Percentiles rank a stretch among this genome's conserved stretches.
phyloP scores from a whole-genome alignment of 2,113 vertebrate genomes.

The Ciconia boyciana region DNA sequence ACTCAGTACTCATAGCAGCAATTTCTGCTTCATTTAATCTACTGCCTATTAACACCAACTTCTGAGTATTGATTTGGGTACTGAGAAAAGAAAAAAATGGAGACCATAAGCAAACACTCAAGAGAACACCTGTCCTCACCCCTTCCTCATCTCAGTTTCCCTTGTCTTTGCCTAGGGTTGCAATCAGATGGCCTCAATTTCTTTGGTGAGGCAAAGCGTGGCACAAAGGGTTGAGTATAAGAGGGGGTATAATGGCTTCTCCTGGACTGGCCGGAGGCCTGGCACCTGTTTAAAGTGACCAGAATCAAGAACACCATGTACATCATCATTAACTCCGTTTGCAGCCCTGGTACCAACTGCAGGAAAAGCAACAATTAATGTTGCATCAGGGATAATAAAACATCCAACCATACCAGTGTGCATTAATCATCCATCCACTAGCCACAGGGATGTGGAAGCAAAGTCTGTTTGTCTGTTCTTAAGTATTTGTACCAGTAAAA shows the following conservation, averaged over 20 bases:
- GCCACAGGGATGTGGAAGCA: background rate
- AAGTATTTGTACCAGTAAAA: background rate
- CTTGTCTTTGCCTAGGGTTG: background rate
- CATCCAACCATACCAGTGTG: background rate
- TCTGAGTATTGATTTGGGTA: background rate
- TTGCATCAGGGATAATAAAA: background rate
- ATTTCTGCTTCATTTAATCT: background rate
- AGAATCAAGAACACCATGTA: fast-evolving
- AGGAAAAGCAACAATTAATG: background rate
- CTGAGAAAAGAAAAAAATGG: background rate
- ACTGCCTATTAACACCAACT: background rate
- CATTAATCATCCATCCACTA: background rate
- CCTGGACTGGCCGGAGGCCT: background rate
- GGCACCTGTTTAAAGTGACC: background rate
- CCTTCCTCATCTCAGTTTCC: background rate
- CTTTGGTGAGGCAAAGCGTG: background rate
- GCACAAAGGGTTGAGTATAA: background rate
- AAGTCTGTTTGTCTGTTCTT: background rate
- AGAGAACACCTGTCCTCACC: background rate
- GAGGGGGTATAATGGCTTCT: background rate
- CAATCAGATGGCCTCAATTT: background rate
- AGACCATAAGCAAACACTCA: background rate
- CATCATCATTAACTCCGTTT: background rate
- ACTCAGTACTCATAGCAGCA: background rate
- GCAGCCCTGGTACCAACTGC: background rate